Conservation (phyloP, 2,888 invertebrate species). For the Trissonchulus sp. region DNA sequence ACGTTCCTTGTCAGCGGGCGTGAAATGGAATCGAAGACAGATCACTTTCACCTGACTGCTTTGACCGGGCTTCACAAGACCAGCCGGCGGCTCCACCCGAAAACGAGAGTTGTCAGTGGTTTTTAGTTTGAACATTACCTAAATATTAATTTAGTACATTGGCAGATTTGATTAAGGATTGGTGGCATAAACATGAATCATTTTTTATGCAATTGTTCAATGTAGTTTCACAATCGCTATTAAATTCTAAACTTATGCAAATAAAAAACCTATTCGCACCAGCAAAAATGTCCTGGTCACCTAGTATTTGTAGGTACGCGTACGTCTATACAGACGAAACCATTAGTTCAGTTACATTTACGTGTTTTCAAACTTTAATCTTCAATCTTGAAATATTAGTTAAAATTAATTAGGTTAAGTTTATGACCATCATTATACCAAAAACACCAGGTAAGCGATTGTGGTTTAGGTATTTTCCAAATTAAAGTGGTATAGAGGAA, state of each 20-base stretch:
- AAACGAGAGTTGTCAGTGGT: not conserved
- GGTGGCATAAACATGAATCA: too few relatives aligned
- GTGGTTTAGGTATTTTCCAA: not conserved
- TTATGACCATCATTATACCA: too few relatives aligned
- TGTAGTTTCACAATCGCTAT: too few relatives aligned
- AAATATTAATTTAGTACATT: not conserved
- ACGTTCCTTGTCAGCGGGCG: not conserved
- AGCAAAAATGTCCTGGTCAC: slow-evolving; percentile 1
- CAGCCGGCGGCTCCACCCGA: slow-evolving; percentile 1
- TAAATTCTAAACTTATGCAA: too few relatives aligned
- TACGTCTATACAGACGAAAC: too few relatives aligned
- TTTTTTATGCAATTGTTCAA: too few relatives aligned
- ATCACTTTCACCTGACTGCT: not conserved
- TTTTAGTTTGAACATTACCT: not conserved
- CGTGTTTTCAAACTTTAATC: not conserved
- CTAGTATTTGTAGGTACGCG: too few relatives aligned
- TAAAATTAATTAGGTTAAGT: too few relatives aligned
- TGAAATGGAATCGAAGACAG: not conserved
- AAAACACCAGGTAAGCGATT: too few relatives aligned
- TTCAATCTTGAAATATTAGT: not conserved
- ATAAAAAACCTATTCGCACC: too few relatives aligned
- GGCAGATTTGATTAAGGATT: not conserved
- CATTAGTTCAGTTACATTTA: not conserved
- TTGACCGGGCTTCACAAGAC: not conserved
- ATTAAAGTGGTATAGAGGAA: too few relatives aligned